These are phyloP conservation scores for Heterodera carotae DNA, from an alignment of 1,140 invertebrate genomes.

Conservation along the genomic window DNA sequence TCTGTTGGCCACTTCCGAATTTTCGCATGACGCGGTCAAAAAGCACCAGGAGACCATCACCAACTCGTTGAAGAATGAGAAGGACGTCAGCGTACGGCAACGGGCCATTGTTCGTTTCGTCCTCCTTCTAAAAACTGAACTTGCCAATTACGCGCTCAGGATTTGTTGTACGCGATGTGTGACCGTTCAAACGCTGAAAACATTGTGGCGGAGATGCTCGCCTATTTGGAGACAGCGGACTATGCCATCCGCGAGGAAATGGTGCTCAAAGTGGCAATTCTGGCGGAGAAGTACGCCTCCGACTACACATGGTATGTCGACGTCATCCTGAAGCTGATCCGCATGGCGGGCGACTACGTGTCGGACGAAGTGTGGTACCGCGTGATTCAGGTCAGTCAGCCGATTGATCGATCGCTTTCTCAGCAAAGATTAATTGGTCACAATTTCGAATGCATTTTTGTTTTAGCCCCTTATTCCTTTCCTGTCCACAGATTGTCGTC, in stretches of 20 bases:
- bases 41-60: slow-evolving; percentile 99
- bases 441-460: background rate
- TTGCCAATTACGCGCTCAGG: too few relatives aligned
- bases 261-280: slow-evolving; percentile 97
- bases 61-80: slow-evolving; percentile 93
- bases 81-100: slow-evolving; percentile 96
- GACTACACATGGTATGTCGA: slow-evolving; percentile 99
- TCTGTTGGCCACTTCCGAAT: slow-evolving; percentile 95
- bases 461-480: background rate
- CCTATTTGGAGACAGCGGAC: slow-evolving; percentile 97
- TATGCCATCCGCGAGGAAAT: slow-evolving; percentile 99
- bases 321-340: slow-evolving; percentile 97
- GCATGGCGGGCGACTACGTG: slow-evolving; percentile 99
- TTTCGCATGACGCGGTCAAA: slow-evolving; percentile 99
- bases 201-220: slow-evolving; percentile 99
- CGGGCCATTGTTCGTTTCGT: slow-evolving; percentile 77
- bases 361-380: slow-evolving; percentile 94
- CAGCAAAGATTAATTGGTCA: too few relatives aligned
- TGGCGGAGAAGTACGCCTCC: slow-evolving; percentile 98
- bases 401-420: too few relatives aligned
- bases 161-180: slow-evolving; percentile 99
- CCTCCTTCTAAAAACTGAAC: background rate
- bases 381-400: slow-evolving; percentile 79
- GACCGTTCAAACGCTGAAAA: slow-evolving; percentile 98
- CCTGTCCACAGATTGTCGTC: slow-evolving; percentile 80